phyloP scores from a whole-genome alignment of 2,888 invertebrate species.

The Nebria salina region DNA sequence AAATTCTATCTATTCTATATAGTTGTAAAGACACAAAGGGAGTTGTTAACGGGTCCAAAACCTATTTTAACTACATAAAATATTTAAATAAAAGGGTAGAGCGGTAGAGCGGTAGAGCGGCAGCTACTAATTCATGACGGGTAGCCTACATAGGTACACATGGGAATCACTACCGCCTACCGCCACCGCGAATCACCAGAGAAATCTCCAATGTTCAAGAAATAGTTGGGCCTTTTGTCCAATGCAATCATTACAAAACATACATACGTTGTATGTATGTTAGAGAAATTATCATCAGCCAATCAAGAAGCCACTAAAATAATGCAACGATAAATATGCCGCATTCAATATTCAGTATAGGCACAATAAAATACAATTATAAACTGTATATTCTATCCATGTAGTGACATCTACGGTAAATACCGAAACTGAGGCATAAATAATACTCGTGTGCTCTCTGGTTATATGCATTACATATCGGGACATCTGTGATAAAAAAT shows the following conservation, averaged over 20 bases:
- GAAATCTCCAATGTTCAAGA: background rate
- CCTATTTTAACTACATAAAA: slow-evolving; percentile 33
- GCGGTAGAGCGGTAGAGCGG: too few relatives aligned
- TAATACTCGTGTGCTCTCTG: background rate
- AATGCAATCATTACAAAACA: background rate
- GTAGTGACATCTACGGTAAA: background rate
- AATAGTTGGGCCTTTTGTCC: background rate
- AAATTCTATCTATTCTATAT: too few relatives aligned
- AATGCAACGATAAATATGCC: too few relatives aligned
- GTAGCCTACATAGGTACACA: slow-evolving; percentile 21
- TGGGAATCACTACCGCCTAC: slow-evolving; percentile 15
- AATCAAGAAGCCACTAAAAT: too few relatives aligned
- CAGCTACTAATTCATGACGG: slow-evolving; percentile 30
- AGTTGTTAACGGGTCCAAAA: slow-evolving; percentile 25
- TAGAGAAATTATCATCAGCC: too few relatives aligned
- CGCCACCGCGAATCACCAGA: background rate
- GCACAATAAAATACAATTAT: too few relatives aligned
- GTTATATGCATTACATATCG: background rate
- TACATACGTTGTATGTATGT: too few relatives aligned
- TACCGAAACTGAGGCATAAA: background rate
- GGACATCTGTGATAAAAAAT: background rate
- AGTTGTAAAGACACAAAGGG: slow-evolving; percentile 1
- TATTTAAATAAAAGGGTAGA: slow-evolving; percentile 34
- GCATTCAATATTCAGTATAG: too few relatives aligned
- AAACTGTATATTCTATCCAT: background rate